phyloP scores from a whole-genome alignment of 1,140 invertebrate genomes.

The Atopsyche davidsoni region DNA sequence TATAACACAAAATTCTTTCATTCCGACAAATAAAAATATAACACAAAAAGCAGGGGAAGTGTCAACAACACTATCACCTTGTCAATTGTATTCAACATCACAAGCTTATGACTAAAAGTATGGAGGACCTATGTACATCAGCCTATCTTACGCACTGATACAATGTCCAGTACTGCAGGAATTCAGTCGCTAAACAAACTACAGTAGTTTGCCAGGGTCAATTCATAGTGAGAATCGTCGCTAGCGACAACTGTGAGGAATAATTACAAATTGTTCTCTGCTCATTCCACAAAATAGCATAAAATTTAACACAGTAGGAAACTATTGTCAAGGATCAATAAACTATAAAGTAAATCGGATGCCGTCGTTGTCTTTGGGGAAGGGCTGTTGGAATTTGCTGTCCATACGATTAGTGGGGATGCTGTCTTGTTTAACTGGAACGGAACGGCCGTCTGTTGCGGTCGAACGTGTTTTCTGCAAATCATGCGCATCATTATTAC shows the following conservation, averaged over 20 bases:
- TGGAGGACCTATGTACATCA: constrained; percentile 3
- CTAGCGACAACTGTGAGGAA: no score
- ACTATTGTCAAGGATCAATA: not conserved
- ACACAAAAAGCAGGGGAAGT: not conserved
- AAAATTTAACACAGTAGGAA: no score
- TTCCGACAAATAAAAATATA: not conserved
- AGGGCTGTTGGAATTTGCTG: constrained; percentile 1
- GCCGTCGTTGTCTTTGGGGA: constrained; percentile 12
- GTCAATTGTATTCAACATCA: not conserved
- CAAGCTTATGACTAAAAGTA: constrained; percentile 2
- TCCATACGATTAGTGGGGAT: not conserved
- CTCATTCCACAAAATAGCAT: no score
- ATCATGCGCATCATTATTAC: constrained; percentile 6
- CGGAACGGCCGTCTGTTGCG: not conserved
- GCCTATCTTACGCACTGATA: not conserved
- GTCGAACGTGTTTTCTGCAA: not conserved
- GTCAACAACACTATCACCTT: not conserved
- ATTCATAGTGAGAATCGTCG: not conserved
- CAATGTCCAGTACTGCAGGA: not conserved
- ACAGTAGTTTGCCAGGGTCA: not conserved
- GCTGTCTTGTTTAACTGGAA: not conserved
- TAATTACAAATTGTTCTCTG: no score
- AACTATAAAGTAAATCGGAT: constrained; percentile 7
- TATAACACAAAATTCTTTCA: not conserved
- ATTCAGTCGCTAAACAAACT: not conserved